Conservation (phyloP, 1,140 invertebrate species). For the Drosophila punjabiensis region DNA sequence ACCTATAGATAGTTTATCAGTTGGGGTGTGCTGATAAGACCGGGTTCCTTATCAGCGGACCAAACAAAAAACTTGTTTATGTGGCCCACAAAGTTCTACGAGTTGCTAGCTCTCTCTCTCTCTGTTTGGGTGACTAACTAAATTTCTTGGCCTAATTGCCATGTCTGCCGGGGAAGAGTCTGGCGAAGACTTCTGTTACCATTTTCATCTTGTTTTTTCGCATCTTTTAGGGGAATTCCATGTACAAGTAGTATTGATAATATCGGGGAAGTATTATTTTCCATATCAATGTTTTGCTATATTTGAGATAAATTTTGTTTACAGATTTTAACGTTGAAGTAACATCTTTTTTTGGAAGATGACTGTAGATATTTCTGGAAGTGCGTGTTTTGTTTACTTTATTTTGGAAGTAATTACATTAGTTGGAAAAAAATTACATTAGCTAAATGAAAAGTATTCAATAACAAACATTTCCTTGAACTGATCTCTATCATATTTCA, state of each 20-base stretch:
- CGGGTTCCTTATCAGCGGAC: slow-evolving; percentile 29
- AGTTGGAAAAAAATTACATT: neutral
- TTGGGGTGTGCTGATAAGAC: slow-evolving; percentile 43
- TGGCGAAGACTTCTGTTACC: slow-evolving; percentile 3
- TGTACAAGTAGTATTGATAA: slow-evolving; percentile 34
- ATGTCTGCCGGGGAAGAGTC: slow-evolving; percentile 10
- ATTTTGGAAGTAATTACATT: slow-evolving; percentile 5
- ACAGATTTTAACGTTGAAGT: neutral
- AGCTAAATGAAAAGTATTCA: neutral
- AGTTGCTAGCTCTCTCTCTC: slow-evolving; percentile 10
- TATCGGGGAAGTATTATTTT: slow-evolving; percentile 55
- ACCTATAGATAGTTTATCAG: slow-evolving; percentile 53
- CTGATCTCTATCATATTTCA: neutral
- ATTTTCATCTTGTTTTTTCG: slow-evolving; percentile 67
- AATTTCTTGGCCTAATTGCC: slow-evolving; percentile 34
- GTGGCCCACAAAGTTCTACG: slow-evolving; percentile 55
- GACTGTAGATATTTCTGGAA: slow-evolving; percentile 7
- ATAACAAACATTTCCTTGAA: neutral
- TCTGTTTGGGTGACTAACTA: slow-evolving; percentile 42
- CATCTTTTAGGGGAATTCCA: slow-evolving; percentile 17
- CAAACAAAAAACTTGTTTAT: slow-evolving; percentile 50
- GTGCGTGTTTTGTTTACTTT: slow-evolving; percentile 3
- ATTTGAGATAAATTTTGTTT: slow-evolving; percentile 40
- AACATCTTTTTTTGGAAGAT: slow-evolving; percentile 23
- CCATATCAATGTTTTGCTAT: slow-evolving; percentile 9